Conservation (phyloP, 2,113 vertebrate species). For the Elaphurus davidianus region DNA sequence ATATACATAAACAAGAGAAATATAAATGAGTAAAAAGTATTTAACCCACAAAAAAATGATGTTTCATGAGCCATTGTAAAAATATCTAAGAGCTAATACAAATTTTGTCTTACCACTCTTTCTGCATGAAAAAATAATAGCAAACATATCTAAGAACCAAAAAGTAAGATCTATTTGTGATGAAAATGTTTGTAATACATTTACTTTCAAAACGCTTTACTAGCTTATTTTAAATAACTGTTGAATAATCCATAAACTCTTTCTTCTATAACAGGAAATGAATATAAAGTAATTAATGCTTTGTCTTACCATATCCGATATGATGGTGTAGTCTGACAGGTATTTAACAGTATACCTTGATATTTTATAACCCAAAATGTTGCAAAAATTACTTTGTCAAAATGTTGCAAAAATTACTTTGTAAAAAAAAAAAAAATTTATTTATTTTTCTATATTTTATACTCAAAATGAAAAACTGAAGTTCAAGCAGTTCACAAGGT, state of each 20-base stretch:
- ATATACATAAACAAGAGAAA: background rate
- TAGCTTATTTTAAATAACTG: background rate
- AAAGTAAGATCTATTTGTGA: background rate
- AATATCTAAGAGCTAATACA: background rate
- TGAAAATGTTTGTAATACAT: background rate
- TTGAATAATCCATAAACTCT: background rate
- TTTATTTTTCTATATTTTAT: background rate
- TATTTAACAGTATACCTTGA: background rate
- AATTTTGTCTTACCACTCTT: background rate
- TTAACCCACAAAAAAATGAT: background rate
- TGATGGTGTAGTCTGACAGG: background rate
- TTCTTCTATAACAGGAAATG: background rate
- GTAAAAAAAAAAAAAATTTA: background rate
- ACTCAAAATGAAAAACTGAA: slow-evolving; percentile 1
- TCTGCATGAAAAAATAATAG: background rate
- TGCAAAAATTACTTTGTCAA: background rate
- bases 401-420: background rate
- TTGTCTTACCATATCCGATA: background rate
- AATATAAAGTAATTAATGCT: background rate
- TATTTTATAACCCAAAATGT: slow-evolving; percentile 3
- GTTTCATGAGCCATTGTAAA: background rate
- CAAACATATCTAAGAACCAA: background rate
- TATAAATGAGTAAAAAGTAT: background rate
- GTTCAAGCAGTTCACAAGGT: background rate
- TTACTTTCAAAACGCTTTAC: background rate